These are phyloP conservation scores for Amphipoea oculea DNA, from an alignment of 2,888 invertebrate genomes.

Conservation along the genomic window DNA sequence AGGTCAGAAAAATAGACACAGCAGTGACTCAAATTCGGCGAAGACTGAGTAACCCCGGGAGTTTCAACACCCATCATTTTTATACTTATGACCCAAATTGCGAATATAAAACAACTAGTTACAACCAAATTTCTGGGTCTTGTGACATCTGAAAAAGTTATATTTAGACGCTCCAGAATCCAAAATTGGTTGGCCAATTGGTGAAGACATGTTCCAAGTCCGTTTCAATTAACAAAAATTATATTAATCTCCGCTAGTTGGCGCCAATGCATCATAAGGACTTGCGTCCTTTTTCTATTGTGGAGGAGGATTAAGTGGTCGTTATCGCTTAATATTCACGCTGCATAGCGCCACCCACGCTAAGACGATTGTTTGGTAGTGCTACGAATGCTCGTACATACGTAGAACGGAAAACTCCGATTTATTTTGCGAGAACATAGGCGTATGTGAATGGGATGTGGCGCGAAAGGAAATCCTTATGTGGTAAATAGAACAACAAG, in stretches of 20 bases:
- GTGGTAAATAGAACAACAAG: slow-evolving; percentile 47
- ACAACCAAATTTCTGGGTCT: slow-evolving; percentile 62
- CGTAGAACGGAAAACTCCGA: slow-evolving; percentile 45
- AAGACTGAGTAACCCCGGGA: slow-evolving; percentile 37
- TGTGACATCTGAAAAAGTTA: slow-evolving; percentile 72
- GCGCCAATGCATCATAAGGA: slow-evolving; percentile 78
- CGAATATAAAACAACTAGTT: slow-evolving; percentile 49
- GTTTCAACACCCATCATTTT: slow-evolving; percentile 17
- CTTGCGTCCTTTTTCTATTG: slow-evolving; percentile 50
- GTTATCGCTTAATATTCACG: slow-evolving; percentile 61
- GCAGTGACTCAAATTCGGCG: slow-evolving; percentile 51
- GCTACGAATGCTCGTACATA: slow-evolving; percentile 12
- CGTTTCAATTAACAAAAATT: slow-evolving; percentile 87
- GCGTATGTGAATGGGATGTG: slow-evolving; percentile 26
- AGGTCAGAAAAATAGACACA: slow-evolving; percentile 46
- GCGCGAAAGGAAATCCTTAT: slow-evolving; percentile 51
- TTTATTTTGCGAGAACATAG: slow-evolving; percentile 49
- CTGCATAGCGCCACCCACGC: slow-evolving; percentile 59
- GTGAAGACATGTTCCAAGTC: slow-evolving; percentile 78
- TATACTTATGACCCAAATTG: slow-evolving; percentile 59
- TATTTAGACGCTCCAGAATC: slow-evolving; percentile 83
- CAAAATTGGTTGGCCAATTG: slow-evolving; percentile 83
- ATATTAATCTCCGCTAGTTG: slow-evolving; percentile 82
- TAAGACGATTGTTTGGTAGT: slow-evolving; percentile 41
- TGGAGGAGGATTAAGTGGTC: slow-evolving; percentile 52